Percentiles rank a stretch among this genome's conserved stretches.
Conservation (phyloP, 35 echinoderm and acorn worm species). For the Strongylocentrotus purpuratus region DNA sequence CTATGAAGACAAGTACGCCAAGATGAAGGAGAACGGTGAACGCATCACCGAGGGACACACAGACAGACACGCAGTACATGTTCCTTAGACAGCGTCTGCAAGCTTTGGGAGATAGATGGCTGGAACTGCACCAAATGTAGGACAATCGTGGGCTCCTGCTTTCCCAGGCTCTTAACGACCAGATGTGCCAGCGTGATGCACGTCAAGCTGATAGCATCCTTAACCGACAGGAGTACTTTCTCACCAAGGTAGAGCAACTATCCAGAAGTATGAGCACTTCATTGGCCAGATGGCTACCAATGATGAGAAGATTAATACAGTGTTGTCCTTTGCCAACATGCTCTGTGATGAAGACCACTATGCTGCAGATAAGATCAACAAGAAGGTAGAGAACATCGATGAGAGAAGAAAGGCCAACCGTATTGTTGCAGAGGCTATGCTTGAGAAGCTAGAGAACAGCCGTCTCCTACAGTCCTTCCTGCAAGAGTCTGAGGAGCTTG, state of each 20-base stretch:
- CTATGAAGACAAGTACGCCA: slow-evolving; percentile 97
- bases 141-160: slow-evolving; percentile 94
- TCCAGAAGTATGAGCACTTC: slow-evolving; percentile 98
- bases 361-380: slow-evolving; percentile 98
- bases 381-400: slow-evolving; percentile 97
- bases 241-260: slow-evolving; percentile 94
- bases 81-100: slow-evolving; percentile 99
- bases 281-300: slow-evolving; percentile 89
- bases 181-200: slow-evolving; percentile 98
- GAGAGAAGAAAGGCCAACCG: slow-evolving; percentile 97
- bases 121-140: slow-evolving; percentile 99
- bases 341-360: slow-evolving; percentile 99
- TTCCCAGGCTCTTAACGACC: slow-evolving; percentile 97
- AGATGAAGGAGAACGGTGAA: slow-evolving; percentile 96
- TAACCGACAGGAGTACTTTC: slow-evolving; percentile 99
- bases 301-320: slow-evolving; percentile 98
- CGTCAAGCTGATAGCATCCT: slow-evolving; percentile 92
- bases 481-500: slow-evolving; percentile 88
- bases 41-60: slow-evolving; percentile 95
- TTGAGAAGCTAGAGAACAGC: slow-evolving; percentile 85
- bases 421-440: slow-evolving; percentile 72
- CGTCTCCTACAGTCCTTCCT: slow-evolving; percentile 93
- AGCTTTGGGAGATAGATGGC: slow-evolving; percentile 96
- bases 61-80: slow-evolving; percentile 98
- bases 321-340: slow-evolving; percentile 77